Conservation (phyloP, 37 sponge, comb jelly and placozoan genomes). For the Cliona cf. orientalis region DNA sequence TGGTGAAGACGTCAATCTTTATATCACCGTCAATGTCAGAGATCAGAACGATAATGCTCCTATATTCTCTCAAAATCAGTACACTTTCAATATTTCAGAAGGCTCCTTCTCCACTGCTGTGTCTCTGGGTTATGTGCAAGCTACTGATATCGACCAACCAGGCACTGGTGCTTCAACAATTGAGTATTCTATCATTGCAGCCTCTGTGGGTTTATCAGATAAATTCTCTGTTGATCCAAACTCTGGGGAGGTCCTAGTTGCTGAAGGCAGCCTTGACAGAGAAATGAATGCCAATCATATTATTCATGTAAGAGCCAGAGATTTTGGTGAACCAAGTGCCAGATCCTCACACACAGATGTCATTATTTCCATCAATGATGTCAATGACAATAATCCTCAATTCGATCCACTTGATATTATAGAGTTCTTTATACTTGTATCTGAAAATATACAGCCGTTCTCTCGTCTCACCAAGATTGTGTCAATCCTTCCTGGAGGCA, state of each 20-base stretch:
- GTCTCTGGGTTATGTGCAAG: conserved; percentile 15
- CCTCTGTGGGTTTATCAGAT: background rate
- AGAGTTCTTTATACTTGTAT: conserved; percentile 6
- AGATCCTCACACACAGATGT: background rate
- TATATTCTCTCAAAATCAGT: conserved; percentile 23
- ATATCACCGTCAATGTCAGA: conserved; percentile 22
- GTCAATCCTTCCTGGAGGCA: background rate
- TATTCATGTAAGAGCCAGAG: conserved; percentile 45
- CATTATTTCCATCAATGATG: conserved; percentile 26
- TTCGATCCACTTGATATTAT: conserved; percentile 36
- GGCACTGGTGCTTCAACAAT: conserved; percentile 16
- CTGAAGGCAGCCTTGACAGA: conserved; percentile 26
- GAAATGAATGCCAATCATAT: conserved; percentile 17
- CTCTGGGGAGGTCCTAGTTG: conserved; percentile 31
- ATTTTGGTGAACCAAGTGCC: conserved; percentile 49
- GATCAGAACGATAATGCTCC: conserved; percentile 75
- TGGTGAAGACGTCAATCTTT: conserved; percentile 17
- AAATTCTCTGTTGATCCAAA: background rate
- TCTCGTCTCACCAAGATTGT: conserved; percentile 7
- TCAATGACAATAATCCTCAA: conserved; percentile 50
- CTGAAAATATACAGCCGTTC: background rate
- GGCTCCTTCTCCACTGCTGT: background rate
- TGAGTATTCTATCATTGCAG: conserved; percentile 4
- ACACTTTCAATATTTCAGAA: conserved; percentile 52
- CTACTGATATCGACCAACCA: conserved; percentile 49